Base-by-base conservation (phyloP, 2,888 invertebrate genomes). In the Pristionchus japonicus region DNA sequence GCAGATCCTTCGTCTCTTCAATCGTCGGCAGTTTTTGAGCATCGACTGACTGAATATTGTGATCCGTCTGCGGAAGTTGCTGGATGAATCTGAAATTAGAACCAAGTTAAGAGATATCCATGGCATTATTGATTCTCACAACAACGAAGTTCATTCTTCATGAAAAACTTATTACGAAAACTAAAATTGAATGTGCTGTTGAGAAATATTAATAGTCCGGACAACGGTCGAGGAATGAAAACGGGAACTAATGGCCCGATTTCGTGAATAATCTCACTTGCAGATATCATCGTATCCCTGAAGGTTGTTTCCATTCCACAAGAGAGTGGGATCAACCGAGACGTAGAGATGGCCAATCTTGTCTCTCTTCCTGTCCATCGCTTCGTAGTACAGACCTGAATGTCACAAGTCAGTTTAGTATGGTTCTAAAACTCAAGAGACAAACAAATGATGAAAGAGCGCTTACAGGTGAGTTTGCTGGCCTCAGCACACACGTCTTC, bases 221-320 rank as follows among this genome's bases (percentile, higher is more conserved):
- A n/a, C n/a, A n/a, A n/a, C n/a, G n/a, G n/a, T n/a, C n/a, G n/a
- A n/a, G n/a, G n/a, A n/a, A n/a, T n/a, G n/a, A n/a, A n/a, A n/a
- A n/a, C n/a, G n/a, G n/a, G n/a, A n/a, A n/a, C n/a, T n/a, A n/a
- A n/a, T n/a, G n/a, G n/a, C n/a, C n/a, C n/a, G n/a, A n/a, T n/a
- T n/a, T n/a, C 27, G 61, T 61, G 27, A 87, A 82, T 67, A 37
- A 87, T 13, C 90, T 23, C 80, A 91, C 92, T 89, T 97, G 93
- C 97, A 96, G 88, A 98, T 97, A 90, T 96, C 96, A 57, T 97
- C 97, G 93, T 96, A 96, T 11, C 97, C 97, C 88, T 96, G 96
- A 0, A 97, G 96, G 11, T 97, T 97, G 95, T 97, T 97, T 47
- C 98, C 98, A 95, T 98, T 98, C 98, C 98, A 98, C 77, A 97